These are phyloP conservation scores for Ophion ellenae DNA, from an alignment of 2,888 invertebrate species.

Conservation along the genomic window DNA sequence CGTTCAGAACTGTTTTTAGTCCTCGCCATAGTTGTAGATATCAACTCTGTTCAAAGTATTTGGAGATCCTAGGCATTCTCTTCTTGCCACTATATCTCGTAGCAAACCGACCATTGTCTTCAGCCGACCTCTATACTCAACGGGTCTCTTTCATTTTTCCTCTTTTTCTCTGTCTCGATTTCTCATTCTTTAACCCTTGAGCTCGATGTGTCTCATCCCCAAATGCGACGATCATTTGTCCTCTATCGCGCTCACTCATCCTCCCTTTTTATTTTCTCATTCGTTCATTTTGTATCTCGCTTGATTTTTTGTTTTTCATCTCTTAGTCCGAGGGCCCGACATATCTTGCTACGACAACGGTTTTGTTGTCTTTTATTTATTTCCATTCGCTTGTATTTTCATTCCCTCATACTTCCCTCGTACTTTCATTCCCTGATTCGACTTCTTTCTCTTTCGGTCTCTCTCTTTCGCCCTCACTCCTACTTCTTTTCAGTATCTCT, in stretches of 20 bases:
- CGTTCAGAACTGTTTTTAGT: conserved; percentile 12
- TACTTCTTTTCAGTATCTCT: not conserved
- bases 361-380: conserved; percentile 13
- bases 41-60: conserved; percentile 42
- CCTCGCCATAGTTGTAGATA: conserved; percentile 20
- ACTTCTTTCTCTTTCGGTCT: not conserved
- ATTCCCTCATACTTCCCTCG: conserved; percentile 13
- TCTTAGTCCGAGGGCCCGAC: not conserved
- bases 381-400: conserved; percentile 13
- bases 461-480: not conserved
- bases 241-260: conserved; percentile 9
- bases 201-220: conserved; percentile 15
- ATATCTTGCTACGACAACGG: not conserved
- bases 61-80: not conserved
- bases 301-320: not conserved
- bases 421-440: not conserved
- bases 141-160: not conserved
- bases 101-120: conserved; percentile 7
- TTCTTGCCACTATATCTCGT: not conserved
- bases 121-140: not conserved
- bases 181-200: conserved; percentile 10
- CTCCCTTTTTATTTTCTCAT: not conserved
- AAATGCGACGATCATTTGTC: conserved; percentile 7
- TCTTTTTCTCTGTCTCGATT: conserved; percentile 3
- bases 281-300: not conserved